A percentile compares a stretch with the other conserved stretches of the same genome.
Evolutionary conservation across 2,888 invertebrate genomes (phyloP).

Genomic region (Tenthredo notha): DNA sequence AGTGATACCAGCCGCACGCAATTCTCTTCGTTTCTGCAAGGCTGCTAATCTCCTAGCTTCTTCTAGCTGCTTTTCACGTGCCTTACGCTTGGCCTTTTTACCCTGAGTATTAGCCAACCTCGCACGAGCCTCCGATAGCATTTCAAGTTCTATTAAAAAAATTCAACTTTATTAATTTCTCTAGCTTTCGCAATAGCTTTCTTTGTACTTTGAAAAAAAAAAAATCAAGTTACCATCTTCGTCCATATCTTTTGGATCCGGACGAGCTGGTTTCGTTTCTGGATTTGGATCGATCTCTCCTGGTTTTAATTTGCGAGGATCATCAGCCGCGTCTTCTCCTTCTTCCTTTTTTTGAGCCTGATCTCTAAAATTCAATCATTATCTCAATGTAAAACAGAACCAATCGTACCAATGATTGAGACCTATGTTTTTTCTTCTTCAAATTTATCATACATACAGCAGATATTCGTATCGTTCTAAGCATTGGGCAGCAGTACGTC

Average conservation of each 20-base stretch:
- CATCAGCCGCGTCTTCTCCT: slow-evolving; percentile 94
- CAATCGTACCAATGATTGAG: slow-evolving; percentile 19
- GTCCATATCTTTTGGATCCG: slow-evolving; percentile 99
- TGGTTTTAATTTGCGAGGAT: slow-evolving; percentile 97
- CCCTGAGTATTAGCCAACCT: slow-evolving; percentile 99
- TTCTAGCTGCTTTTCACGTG: slow-evolving; percentile 98
- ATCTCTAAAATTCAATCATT: slow-evolving; percentile 84
- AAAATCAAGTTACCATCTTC: slow-evolving; percentile 90
- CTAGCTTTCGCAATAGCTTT: background rate
- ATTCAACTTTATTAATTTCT: slow-evolving; percentile 37
- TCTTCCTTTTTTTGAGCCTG: slow-evolving; percentile 98
- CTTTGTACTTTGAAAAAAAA: background rate
- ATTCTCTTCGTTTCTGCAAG: slow-evolving; percentile 97
- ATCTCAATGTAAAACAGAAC: slow-evolving; percentile 45
- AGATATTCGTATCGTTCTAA: slow-evolving; percentile 98
- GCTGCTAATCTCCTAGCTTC: slow-evolving; percentile 98
- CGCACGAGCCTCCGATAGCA: slow-evolving; percentile 99
- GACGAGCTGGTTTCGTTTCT: slow-evolving; percentile 99
- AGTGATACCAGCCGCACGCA: slow-evolving; percentile 97
- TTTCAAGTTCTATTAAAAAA: slow-evolving; percentile 91
- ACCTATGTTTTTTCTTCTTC: background rate
- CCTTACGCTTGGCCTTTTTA: slow-evolving; percentile 95
- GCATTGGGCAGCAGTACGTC: slow-evolving; percentile 99
- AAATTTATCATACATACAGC: slow-evolving; percentile 83
- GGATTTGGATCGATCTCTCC: slow-evolving; percentile 99